Conservation (phyloP, 2,888 invertebrate genomes). For the Tanypteryx hageni region DNA sequence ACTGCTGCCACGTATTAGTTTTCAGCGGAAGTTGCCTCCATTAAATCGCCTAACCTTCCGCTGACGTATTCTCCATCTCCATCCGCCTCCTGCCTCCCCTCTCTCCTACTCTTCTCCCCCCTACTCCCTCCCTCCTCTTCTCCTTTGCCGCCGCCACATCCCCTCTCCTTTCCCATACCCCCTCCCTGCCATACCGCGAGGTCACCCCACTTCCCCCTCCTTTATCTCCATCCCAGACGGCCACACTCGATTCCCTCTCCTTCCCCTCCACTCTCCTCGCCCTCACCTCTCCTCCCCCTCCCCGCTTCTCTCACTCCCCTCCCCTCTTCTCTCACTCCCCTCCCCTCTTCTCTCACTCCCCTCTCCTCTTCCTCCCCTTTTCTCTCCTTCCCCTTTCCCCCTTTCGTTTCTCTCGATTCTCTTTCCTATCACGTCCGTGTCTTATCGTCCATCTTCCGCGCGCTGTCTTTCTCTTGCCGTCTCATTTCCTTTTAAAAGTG, state of each 20-base stretch:
- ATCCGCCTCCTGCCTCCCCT: slow-evolving; percentile 6
- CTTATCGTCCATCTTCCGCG: not conserved
- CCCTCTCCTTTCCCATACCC: not conserved
- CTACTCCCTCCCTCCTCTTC: not conserved
- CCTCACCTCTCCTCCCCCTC: not conserved
- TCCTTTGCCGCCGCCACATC: not conserved
- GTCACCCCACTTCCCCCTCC: not conserved
- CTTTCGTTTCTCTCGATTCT: not conserved
- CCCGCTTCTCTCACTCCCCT: not conserved
- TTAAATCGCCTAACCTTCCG: slow-evolving; percentile 61
- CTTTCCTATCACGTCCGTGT: not conserved
- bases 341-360: not conserved
- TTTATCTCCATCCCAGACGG: not conserved
- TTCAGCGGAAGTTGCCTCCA: slow-evolving; percentile 64
- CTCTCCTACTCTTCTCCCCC: not conserved
- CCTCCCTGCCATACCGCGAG: not conserved
- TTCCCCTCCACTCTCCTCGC: not conserved
- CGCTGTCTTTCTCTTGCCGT: not conserved
- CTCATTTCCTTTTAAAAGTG: slow-evolving; percentile 12
- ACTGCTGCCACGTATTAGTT: slow-evolving; percentile 62
- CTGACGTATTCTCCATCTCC: slow-evolving; percentile 34
- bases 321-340: not conserved
- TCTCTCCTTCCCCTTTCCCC: not conserved
- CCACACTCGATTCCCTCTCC: not conserved
- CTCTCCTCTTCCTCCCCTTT: not conserved